Conservation (phyloP, 92 coral and sea anemone species). For the Actinernus sp. region DNA sequence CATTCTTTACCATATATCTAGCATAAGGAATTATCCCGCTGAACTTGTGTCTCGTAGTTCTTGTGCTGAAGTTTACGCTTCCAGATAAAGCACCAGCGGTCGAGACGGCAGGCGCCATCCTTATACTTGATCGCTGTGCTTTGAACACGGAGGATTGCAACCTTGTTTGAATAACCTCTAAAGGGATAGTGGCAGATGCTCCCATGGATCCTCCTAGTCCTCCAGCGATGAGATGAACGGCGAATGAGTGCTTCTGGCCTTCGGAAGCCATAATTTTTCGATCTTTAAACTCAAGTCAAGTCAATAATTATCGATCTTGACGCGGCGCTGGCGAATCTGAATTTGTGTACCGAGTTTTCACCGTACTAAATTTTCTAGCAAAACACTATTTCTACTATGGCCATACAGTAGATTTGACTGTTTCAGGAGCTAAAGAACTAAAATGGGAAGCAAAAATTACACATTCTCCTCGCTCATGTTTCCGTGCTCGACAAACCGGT, state of each 20-base stretch:
- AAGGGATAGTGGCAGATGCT: conserved; percentile 89
- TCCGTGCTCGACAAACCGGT: too few species aligned
- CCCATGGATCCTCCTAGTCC: conserved; percentile 95
- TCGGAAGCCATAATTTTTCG: too few species aligned
- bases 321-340: too few species aligned
- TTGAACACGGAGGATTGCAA: conserved; percentile 94
- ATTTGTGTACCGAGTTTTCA: too few species aligned
- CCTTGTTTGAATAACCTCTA: conserved; percentile 97
- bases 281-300: too few species aligned
- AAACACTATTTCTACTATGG: too few species aligned
- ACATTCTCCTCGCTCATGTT: too few species aligned
- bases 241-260: conserved; percentile 33
- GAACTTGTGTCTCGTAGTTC: conserved; percentile 50
- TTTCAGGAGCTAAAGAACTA: too few species aligned
- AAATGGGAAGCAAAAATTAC: too few species aligned
- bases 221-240: conserved; percentile 87
- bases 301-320: too few species aligned
- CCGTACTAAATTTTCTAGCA: too few species aligned
- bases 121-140: conserved; percentile 53
- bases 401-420: too few species aligned
- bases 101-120: conserved; percentile 44
- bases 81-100: conserved; percentile 11
- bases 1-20: conserved; percentile 76
- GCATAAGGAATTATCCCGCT: conserved; percentile 82
- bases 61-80: conserved; percentile 13